phyloP scores from a whole-genome alignment of 2,113 vertebrate genomes.

The human (Homo sapiens) region DNA sequence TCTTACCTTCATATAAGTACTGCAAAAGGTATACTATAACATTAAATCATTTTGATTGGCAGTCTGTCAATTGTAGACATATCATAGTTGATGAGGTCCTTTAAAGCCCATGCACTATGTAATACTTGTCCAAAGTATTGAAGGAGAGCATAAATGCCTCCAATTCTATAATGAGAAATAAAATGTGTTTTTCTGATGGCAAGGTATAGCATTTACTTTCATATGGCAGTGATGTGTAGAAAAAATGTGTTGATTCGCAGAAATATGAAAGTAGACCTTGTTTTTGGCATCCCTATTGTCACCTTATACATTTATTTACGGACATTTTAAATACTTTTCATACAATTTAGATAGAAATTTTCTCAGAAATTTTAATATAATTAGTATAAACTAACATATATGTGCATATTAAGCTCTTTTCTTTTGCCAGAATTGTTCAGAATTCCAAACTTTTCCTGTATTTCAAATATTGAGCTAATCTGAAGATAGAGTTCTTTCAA shows the following conservation, averaged over 20 bases:
- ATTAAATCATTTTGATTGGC: neutral
- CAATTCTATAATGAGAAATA: neutral
- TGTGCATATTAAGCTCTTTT: neutral
- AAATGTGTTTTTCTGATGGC: neutral
- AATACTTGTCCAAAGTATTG: neutral
- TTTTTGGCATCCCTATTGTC: neutral
- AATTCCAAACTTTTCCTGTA: neutral
- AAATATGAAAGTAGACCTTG: neutral
- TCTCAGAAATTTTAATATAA: neutral
- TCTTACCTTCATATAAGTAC: neutral
- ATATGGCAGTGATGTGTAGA: neutral
- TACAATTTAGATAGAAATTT: neutral
- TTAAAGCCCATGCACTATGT: neutral
- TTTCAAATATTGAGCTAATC: neutral
- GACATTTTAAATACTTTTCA: neutral
- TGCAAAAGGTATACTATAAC: neutral
- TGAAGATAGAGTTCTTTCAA: neutral
- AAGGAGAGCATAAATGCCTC: neutral
- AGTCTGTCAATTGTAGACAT: neutral
- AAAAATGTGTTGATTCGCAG: neutral
- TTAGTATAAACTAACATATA: neutral
- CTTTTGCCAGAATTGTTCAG: neutral
- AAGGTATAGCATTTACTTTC: neutral
- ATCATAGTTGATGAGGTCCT: neutral
- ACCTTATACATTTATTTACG: neutral